Evolutionary conservation across 1,140 invertebrate species (phyloP).

Genomic region (Microvelia longipes): DNA sequence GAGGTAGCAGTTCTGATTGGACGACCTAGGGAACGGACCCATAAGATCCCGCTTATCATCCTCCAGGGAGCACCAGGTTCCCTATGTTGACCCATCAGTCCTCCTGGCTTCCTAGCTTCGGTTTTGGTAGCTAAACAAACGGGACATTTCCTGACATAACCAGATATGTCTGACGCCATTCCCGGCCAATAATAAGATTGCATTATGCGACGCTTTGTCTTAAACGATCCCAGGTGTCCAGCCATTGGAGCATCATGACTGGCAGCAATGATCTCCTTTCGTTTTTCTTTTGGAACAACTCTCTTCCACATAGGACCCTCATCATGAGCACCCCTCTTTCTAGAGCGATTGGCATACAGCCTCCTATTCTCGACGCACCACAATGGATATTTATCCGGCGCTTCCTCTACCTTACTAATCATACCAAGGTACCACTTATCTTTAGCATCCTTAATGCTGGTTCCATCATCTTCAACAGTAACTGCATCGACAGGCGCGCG

Average conservation of each 20-base stretch:
- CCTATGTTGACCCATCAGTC: conserved; percentile 4
- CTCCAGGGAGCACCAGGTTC: conserved; percentile 6
- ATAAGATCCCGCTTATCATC: conserved; percentile 29
- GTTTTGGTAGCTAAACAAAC: conserved; percentile 11
- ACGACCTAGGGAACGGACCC: conserved; percentile 28
- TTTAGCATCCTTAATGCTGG: too few species aligned
- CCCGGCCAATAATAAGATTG: conserved; percentile 17
- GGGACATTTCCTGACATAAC: conserved; percentile 18
- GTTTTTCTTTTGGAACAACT: conserved; percentile 18
- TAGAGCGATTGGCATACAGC: not conserved
- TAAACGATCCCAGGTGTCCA: conserved; percentile 28
- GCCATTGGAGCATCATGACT: conserved; percentile 22
- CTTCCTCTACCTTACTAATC: not conserved
- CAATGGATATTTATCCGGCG: not conserved
- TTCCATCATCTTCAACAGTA: not conserved
- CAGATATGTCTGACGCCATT: conserved; percentile 11
- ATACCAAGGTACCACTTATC: conserved; percentile 3
- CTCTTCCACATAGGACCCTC: conserved; percentile 20
- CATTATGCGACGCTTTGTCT: conserved; percentile 22
- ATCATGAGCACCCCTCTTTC: not conserved
- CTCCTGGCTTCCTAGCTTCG: not conserved
- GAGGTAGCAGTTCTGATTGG: not conserved
- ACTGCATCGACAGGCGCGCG: not conserved
- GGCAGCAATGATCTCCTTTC: conserved; percentile 16
- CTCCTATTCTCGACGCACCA: not conserved